These are phyloP conservation scores for Timema podura DNA, from an alignment of 2,888 invertebrate genomes.

Conservation along the genomic window DNA sequence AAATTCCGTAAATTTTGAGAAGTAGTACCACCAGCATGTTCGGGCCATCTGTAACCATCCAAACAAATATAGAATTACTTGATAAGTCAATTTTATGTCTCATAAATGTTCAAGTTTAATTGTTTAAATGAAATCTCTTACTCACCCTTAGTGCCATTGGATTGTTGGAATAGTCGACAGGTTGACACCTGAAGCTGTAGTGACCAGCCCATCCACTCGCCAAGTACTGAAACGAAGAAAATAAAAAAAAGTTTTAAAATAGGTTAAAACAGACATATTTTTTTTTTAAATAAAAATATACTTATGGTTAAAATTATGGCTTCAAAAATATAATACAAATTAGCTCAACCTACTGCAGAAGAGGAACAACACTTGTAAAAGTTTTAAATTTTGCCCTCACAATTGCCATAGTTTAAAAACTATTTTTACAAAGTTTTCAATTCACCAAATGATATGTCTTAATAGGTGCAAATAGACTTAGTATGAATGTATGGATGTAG, in stretches of 20 bases:
- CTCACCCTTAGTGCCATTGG: conserved; percentile 51
- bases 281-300: background rate
- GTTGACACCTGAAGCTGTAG: conserved; percentile 54
- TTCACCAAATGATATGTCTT: too few species aligned
- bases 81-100: too few species aligned
- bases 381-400: too few species aligned
- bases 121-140: conserved; percentile 22
- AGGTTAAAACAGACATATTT: background rate
- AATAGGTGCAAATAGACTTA: too few species aligned
- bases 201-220: conserved; percentile 51
- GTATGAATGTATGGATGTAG: too few species aligned
- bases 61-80: background rate
- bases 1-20: conserved; percentile 96
- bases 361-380: too few species aligned
- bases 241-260: conserved; percentile 13
- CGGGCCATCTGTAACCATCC: conserved; percentile 69
- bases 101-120: too few species aligned
- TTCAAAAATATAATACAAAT: too few species aligned
- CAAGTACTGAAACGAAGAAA: conserved; percentile 41
- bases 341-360: too few species aligned
- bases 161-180: conserved; percentile 52
- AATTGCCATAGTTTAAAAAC: too few species aligned
- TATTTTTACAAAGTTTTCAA: too few species aligned
- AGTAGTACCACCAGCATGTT: conserved; percentile 96
- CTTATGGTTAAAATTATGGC: background rate